phyloP scores from a whole-genome alignment of 1,140 invertebrate species.

The Lanistes nyassanus region DNA sequence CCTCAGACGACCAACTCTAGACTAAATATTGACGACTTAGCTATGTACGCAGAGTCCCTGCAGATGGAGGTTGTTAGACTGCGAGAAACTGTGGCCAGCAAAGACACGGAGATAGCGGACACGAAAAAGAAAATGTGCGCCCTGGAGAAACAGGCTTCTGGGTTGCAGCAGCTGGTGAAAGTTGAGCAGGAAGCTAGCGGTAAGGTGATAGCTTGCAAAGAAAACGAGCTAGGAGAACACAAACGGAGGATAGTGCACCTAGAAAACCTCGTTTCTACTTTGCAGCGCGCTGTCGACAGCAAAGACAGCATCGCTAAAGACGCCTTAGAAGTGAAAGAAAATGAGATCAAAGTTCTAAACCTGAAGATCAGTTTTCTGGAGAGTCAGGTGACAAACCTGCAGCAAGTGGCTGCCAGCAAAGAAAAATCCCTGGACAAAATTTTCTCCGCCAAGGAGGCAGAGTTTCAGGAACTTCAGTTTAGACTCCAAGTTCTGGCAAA shows the following conservation, averaged over 20 bases:
- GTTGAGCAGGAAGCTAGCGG: neutral
- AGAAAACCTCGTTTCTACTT: constrained; percentile 4
- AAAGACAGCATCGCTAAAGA: neutral
- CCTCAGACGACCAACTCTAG: neutral
- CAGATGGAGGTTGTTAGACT: constrained; percentile 31
- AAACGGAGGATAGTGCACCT: neutral
- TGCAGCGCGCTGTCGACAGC: constrained; percentile 1
- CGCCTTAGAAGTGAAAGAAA: neutral
- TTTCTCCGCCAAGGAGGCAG: neutral
- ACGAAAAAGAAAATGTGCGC: neutral
- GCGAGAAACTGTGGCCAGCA: constrained; percentile 9
- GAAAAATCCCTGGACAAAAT: constrained; percentile 4
- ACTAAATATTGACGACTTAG: constrained; percentile 15
- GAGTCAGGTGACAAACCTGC: neutral
- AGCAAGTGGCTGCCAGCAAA: constrained; percentile 6
- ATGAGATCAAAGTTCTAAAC: neutral
- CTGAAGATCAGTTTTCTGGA: constrained; percentile 2
- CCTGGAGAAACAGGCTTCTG: constrained; percentile 9
- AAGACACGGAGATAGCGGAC: constrained; percentile 9
- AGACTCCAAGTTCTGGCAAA: no score
- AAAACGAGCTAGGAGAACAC: neutral
- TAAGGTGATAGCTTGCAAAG: constrained; percentile 6
- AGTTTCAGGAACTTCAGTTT: neutral
- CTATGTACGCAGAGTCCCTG: constrained; percentile 22
- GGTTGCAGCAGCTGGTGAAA: constrained; percentile 10